Conservation (phyloP, 2,113 vertebrate species). For the Cettia cetti region DNA sequence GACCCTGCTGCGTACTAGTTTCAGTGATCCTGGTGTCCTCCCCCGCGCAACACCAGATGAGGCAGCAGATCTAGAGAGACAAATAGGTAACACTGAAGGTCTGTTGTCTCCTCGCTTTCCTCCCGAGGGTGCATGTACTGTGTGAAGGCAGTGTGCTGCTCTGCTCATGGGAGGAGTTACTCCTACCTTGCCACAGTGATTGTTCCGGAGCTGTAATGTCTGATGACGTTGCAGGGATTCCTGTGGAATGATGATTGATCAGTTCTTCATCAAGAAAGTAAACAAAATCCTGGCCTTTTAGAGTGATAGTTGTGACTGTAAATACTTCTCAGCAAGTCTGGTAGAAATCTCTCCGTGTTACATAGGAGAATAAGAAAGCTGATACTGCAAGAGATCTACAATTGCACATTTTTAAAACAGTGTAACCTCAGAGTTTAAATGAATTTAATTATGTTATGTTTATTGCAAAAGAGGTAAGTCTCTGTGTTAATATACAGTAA, state of each 20-base stretch:
- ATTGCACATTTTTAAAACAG: not conserved
- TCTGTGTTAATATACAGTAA: not conserved
- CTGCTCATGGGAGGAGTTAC: not conserved
- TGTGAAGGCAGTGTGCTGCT: not conserved
- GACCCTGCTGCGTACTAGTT: slow-evolving; percentile 92
- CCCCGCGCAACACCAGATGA: slow-evolving; percentile 90
- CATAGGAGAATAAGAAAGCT: not conserved
- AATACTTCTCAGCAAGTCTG: not conserved
- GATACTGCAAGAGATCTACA: not conserved
- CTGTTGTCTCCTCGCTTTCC: slow-evolving; percentile 35
- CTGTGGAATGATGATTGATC: not conserved
- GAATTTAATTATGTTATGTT: not conserved
- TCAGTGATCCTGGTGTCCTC: slow-evolving; percentile 93
- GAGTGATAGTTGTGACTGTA: not conserved
- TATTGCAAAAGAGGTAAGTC: not conserved
- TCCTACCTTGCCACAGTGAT: not conserved
- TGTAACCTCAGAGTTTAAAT: not conserved
- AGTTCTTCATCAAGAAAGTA: not conserved
- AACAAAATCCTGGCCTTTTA: not conserved
- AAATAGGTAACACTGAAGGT: slow-evolving; percentile 87
- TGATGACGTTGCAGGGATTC: not conserved
- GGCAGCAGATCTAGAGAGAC: slow-evolving; percentile 92
- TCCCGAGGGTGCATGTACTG: not conserved
- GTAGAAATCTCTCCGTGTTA: not conserved
- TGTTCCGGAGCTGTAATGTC: not conserved